Percentiles rank a stretch among this genome's conserved stretches.
phyloP scores from a whole-genome alignment of 2,113 vertebrate genomes.

The Xiphorhynchus elegans region DNA sequence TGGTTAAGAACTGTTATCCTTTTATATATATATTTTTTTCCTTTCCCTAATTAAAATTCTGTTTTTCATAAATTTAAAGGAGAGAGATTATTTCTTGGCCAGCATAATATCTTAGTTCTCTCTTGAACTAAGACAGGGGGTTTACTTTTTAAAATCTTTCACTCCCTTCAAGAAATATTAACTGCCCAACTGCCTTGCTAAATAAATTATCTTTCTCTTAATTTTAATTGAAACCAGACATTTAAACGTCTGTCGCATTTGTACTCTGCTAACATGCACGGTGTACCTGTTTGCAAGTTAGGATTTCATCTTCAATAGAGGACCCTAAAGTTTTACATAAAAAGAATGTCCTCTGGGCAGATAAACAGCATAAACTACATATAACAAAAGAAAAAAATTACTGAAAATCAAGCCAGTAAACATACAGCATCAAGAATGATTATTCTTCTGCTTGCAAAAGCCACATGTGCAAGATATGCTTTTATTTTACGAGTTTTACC shows the following conservation, averaged over 20 bases:
- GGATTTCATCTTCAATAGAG: slow-evolving; percentile 48
- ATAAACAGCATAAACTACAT: slow-evolving; percentile 57
- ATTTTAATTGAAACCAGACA: slow-evolving; percentile 33
- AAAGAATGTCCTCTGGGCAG: slow-evolving; percentile 23
- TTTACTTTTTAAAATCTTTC: background rate
- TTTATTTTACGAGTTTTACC: slow-evolving; percentile 27
- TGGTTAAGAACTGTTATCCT: too few species aligned
- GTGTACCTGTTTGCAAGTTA: slow-evolving; percentile 65
- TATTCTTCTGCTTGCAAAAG: slow-evolving; percentile 57
- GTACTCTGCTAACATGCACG: slow-evolving; percentile 36
- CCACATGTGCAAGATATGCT: slow-evolving; percentile 32
- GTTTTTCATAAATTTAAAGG: too few species aligned
- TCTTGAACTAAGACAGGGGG: too few species aligned
- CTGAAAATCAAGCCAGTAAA: background rate
- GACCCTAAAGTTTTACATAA: slow-evolving; percentile 55
- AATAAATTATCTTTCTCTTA: background rate
- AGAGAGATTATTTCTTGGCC: too few species aligned
- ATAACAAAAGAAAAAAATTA: background rate
- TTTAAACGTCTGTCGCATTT: slow-evolving; percentile 25
- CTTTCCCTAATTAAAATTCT: too few species aligned
- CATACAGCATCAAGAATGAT: slow-evolving; percentile 12
- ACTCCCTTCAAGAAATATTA: background rate
- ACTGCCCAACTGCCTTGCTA: background rate
- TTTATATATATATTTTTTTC: too few species aligned
- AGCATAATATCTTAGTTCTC: too few species aligned